Evolutionary conservation across 2,888 invertebrate genomes (phyloP).

Genomic region (Stegophylla sp.): DNA sequence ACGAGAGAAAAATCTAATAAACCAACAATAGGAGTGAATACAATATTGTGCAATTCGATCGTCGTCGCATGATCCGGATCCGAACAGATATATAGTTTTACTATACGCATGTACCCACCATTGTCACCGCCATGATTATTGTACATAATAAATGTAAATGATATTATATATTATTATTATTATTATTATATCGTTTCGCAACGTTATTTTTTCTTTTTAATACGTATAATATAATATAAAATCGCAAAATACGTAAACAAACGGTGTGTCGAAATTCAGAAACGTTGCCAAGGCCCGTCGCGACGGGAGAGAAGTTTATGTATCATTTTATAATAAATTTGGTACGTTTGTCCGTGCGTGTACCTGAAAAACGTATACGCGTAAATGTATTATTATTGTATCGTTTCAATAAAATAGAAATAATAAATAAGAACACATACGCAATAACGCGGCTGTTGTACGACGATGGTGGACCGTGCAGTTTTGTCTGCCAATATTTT

Average conservation of each 20-base stretch:
- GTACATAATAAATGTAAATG: constrained; percentile 25
- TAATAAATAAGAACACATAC: too few species aligned
- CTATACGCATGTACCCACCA: neutral
- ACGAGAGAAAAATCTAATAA: constrained; percentile 7
- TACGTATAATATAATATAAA: neutral
- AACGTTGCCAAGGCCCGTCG: constrained; percentile 5
- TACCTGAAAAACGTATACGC: neutral
- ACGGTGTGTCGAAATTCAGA: constrained; percentile 6
- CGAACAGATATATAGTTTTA: constrained; percentile 29
- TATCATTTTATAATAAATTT: constrained; percentile 18
- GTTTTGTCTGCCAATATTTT: constrained; percentile 21
- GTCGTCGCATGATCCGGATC: constrained; percentile 36
- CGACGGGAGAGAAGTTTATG: constrained; percentile 1
- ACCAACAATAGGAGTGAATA: constrained; percentile 19
- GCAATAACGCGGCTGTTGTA: neutral
- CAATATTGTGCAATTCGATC: constrained; percentile 38
- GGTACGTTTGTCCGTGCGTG: neutral
- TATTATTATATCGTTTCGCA: constrained; percentile 20
- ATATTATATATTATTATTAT: constrained; percentile 5
- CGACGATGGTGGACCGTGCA: neutral
- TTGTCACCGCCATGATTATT: neutral
- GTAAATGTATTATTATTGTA: too few species aligned
- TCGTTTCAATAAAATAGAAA: too few species aligned
- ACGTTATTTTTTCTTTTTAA: neutral
- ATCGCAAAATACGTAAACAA: constrained; percentile 3